Evolutionary conservation across 2,113 vertebrate species (phyloP).

Genomic region (Platysternon megacephalum): DNA sequence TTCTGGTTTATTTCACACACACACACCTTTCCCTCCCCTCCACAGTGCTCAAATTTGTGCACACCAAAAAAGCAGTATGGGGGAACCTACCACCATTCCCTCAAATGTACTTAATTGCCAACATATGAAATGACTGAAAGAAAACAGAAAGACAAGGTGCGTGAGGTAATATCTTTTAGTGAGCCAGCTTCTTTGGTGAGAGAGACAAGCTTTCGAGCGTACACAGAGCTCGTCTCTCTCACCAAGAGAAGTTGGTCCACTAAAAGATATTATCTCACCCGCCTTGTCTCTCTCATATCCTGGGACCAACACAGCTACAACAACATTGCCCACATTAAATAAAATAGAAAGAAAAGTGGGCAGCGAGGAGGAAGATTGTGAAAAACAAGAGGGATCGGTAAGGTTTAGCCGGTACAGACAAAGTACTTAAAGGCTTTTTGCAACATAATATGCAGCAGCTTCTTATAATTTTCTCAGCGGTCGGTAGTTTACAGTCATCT

Average conservation of each 20-base stretch:
- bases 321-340: not conserved
- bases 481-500: constrained; percentile 66
- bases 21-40: not conserved
- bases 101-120: constrained; percentile 52
- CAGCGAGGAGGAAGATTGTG: constrained; percentile 28
- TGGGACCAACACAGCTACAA: not conserved
- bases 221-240: not conserved
- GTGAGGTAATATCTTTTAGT: not conserved
- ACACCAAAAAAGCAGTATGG: constrained; percentile 49
- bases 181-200: not conserved
- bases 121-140: not conserved
- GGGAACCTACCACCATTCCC: constrained; percentile 23
- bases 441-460: constrained; percentile 57
- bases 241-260: not conserved
- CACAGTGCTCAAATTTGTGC: constrained; percentile 55
- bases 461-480: constrained; percentile 72
- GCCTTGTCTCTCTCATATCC: not conserved
- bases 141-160: not conserved
- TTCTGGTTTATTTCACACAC: constrained; percentile 59
- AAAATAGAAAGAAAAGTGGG: constrained; percentile 4
- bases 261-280: not conserved
- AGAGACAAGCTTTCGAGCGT: not conserved
- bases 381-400: constrained; percentile 4
- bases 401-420: constrained; percentile 22
- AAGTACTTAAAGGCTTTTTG: constrained; percentile 61